A percentile compares a stretch with the other conserved stretches of the same genome.
phyloP scores from a whole-genome alignment of 37 sponge, comb jelly and placozoan species.

The Sycon ciliatum region DNA sequence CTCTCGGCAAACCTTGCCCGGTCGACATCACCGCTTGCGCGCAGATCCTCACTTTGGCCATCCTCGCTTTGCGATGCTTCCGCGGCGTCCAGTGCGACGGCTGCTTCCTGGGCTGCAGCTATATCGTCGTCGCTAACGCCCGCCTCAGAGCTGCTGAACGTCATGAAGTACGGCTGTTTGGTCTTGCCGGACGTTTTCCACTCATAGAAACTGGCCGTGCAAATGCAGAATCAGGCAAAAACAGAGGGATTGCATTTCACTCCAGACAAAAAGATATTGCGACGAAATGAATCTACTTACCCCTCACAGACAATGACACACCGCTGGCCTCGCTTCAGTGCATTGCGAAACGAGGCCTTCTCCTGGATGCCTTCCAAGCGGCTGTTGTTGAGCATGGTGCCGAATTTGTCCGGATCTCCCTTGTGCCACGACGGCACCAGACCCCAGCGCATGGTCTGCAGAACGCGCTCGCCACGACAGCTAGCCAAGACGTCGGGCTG shows the following conservation, averaged over 20 bases:
- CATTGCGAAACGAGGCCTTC: conserved; percentile 68
- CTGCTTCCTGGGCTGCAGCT: conserved; percentile 25
- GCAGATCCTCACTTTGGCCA: conserved; percentile 15
- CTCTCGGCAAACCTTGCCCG: background rate
- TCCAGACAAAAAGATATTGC: background rate
- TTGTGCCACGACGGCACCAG: conserved; percentile 80
- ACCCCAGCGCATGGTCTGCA: conserved; percentile 91
- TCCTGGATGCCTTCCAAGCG: conserved; percentile 68
- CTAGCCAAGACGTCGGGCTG: no score
- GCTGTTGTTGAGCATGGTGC: conserved; percentile 66
- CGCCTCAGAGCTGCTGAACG: no score
- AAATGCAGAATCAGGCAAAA: no score
- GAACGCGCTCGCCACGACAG: conserved; percentile 49
- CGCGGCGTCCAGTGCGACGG: background rate
- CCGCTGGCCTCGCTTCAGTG: conserved; percentile 52
- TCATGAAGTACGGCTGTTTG: conserved; percentile 67
- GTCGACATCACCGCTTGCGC: background rate
- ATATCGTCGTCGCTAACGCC: conserved; percentile 26
- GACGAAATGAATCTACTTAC: conserved; percentile 18
- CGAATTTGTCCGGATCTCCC: conserved; percentile 22
- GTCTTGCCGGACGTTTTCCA: conserved; percentile 43
- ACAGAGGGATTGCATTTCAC: no score
- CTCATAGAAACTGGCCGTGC: conserved; percentile 49
- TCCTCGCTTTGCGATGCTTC: conserved; percentile 11
- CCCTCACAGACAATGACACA: conserved; percentile 81